Conservation (phyloP, 2,888 invertebrate species). For the Calameuta pallipes region DNA sequence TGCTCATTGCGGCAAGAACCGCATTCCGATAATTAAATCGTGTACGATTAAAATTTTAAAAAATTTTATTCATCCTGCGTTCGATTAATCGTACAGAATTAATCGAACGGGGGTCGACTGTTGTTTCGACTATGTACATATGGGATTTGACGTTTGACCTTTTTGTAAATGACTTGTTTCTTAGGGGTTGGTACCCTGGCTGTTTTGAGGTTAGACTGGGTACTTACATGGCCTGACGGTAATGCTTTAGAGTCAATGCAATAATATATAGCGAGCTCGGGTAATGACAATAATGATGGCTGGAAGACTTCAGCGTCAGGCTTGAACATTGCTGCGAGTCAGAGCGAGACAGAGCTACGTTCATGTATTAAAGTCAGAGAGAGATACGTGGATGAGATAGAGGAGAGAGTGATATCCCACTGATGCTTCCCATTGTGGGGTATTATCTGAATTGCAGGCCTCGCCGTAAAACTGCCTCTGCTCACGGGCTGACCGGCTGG, state of each 20-base stretch:
- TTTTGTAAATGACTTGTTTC: background rate
- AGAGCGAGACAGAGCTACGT: background rate
- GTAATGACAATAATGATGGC: slow-evolving; percentile 39
- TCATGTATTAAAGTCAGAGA: background rate
- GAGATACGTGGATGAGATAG: background rate
- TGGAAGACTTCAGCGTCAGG: background rate
- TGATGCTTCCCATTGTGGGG: slow-evolving; percentile 38
- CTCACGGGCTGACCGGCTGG: slow-evolving; percentile 20
- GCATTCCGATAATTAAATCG: slow-evolving; percentile 42
- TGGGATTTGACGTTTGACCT: background rate
- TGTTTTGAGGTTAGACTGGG: background rate
- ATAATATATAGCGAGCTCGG: slow-evolving; percentile 32
- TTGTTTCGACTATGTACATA: background rate
- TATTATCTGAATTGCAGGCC: slow-evolving; percentile 44
- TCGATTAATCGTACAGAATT: background rate
- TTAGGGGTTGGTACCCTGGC: background rate
- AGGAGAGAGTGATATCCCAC: slow-evolving; percentile 20
- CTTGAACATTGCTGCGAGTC: slow-evolving; percentile 18
- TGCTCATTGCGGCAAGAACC: slow-evolving; percentile 55
- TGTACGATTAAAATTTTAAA: background rate
- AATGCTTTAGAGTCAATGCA: slow-evolving; percentile 32
- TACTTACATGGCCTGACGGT: slow-evolving; percentile 20
- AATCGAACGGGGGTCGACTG: too few species aligned
- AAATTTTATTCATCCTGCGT: background rate
- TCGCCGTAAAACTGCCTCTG: slow-evolving; percentile 37